Base-by-base conservation (phyloP, 1,140 invertebrate genomes). In the Argopecten irradians region DNA sequence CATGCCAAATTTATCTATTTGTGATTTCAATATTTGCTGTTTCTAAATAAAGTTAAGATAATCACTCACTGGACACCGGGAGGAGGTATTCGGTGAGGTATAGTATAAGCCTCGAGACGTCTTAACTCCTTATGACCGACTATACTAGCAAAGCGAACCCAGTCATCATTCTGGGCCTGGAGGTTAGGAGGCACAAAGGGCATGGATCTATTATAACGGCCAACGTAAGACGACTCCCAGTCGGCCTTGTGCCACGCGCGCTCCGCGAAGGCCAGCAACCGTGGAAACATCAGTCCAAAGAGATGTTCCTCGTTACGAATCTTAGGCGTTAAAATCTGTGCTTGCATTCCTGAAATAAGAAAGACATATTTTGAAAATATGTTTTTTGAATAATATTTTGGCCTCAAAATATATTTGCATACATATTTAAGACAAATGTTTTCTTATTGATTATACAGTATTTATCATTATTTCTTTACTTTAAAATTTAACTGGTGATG, bases 231-330 rank as follows among this genome's bases (percentile, higher is more conserved):
- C 3, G 82, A 43, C 85, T 94, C 93, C 94, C 94, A 94, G 33
- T 71, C 28, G 34, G 93, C 93, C 33, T 89, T 89, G 86, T 94
- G 92, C 94, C 94, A 94, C 0, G 93, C 93, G 83, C 94, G 90
- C 90, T 94, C 94, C 14, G 94, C 94, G 85, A 94, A 91, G 1
- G 92, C 93, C 11, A 94, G 85, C 11, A 94, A 35, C 8, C 94
- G 89, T 0, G 94, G 94, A 82, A 92, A 92, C 8, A 94, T 83
- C 90, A 94, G 92, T 82, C 91, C 90, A n/a, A 93, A 90, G 46
- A 93, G 85, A 36, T 94, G 92, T 1, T 91, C 92, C 28, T 71
- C 55, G 0, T 89, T 93, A 84, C 94, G 86, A 8, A 92, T 89
- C 34, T 92, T 93, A 82, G 94, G 91, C 14, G 90, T 91, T 91